Evolutionary conservation across 2,888 invertebrate species (phyloP).

Genomic region (Aleiodes testaceus): DNA sequence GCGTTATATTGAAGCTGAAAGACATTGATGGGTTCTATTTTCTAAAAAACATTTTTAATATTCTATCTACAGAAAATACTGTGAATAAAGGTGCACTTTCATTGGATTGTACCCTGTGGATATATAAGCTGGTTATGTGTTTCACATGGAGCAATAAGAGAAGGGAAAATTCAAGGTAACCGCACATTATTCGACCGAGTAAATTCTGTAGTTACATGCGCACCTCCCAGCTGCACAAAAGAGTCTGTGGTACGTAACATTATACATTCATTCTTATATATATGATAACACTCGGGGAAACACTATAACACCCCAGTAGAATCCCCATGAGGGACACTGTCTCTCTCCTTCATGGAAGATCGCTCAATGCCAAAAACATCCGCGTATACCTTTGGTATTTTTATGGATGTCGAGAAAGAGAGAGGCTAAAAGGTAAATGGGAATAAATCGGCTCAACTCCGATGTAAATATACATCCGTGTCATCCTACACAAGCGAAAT

Average conservation of each 20-base stretch:
- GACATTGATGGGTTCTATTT: not conserved
- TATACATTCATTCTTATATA: conserved; percentile 18
- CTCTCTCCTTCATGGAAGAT: conserved; percentile 1
- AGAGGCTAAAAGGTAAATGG: not conserved
- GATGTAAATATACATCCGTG: conserved; percentile 14
- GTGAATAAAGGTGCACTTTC: not conserved
- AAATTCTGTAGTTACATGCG: conserved; percentile 31
- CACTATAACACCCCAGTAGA: conserved; percentile 31
- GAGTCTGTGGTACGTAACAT: conserved; percentile 36
- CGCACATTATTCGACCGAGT: conserved; percentile 33
- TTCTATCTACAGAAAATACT: conserved; percentile 6
- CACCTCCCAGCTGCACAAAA: not conserved
- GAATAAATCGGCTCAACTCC: not conserved
- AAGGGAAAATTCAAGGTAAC: conserved; percentile 29
- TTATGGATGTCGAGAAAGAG: not conserved
- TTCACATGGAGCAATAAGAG: conserved; percentile 22
- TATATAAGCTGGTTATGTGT: conserved; percentile 17
- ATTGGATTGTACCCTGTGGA: conserved; percentile 1
- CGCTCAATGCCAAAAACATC: not conserved
- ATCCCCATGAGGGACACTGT: conserved; percentile 25
- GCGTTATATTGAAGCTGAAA: not conserved
- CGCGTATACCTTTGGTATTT: not conserved
- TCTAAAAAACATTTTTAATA: not conserved
- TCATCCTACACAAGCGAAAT: not conserved
- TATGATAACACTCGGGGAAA: not conserved